Evolutionary conservation across 2,113 vertebrate species (phyloP), one percentile per base, ranked within the genome.

Genomic region (Ondatra zibethicus): DNA sequence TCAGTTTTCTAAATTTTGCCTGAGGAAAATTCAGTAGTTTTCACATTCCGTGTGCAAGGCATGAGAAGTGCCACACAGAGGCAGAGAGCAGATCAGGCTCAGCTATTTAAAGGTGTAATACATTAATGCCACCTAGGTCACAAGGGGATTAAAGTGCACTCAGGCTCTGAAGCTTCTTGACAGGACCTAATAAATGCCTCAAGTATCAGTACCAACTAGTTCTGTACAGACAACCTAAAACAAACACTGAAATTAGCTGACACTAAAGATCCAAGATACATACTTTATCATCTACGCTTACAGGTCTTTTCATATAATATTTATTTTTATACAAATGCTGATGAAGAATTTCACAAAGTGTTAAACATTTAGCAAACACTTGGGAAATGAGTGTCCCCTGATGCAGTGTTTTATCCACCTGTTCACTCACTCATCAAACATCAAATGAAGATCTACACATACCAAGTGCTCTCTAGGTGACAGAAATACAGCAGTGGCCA

Each of bases 171-270:
- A 92, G 42, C 31, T 89, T 93, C 55, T 61, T 55, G 11, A 84
- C 11, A 89, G 50, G 78, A 78, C 58, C 61, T 55, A 73, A 27
- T 27, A 70, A 91, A 11, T 31, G n/a, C 89, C n/a, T 94, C 87
- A 58, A 82, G 52, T 52, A 52, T 27, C 50, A 14, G 6, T 42
- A 72, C 39, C 73, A 47, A 66, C 50, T 52, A 52, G 45, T 65
- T 88, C 52, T 94, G 82, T 66, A 33, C 0, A 21, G 36, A 92
- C 13, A 50, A 19, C 63, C 84, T 36, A 89, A 96, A 50, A 94
- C 78, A 70, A 98, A 97, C 12, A 95, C 17, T 77, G 39, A 94
- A 89, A 95, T 75, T 36, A 80, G 0, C 31, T 66, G 80, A 77
- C 75, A 90, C 21, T 61, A 55, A 89, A 88, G 70, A 58, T 65